Conservation (phyloP, 2,888 invertebrate species). For the Lacanobia oleracea region DNA sequence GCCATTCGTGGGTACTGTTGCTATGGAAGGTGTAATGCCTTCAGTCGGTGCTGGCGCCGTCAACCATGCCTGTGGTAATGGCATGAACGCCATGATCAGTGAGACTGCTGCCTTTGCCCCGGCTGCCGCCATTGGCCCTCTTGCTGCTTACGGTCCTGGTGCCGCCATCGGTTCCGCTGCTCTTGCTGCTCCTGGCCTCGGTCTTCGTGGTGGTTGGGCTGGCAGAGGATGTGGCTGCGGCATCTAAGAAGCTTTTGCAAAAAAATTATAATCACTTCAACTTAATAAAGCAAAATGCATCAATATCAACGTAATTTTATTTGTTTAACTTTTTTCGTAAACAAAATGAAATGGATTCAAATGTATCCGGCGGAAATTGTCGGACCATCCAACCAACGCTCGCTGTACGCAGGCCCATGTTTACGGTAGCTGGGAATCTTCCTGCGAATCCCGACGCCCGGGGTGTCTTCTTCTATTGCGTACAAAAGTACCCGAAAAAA, state of each 20-base stretch:
- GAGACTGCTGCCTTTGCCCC: background rate
- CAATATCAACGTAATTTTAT: background rate
- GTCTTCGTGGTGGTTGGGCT: background rate
- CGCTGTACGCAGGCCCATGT: too few species aligned
- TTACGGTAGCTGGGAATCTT: too few species aligned
- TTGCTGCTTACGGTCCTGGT: background rate
- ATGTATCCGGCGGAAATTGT: too few species aligned
- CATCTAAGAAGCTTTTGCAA: background rate
- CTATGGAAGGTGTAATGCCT: constrained; percentile 72
- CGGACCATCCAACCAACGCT: too few species aligned
- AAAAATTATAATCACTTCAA: background rate
- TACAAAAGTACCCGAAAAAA: too few species aligned
- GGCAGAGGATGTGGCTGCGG: background rate
- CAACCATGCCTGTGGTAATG: constrained; percentile 71
- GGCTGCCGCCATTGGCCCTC: background rate
- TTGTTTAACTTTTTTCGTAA: too few species aligned
- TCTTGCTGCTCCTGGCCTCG: background rate
- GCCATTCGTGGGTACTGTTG: constrained; percentile 73
- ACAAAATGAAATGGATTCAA: too few species aligned
- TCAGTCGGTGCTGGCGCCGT: constrained; percentile 62
- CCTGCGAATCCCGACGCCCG: too few species aligned
- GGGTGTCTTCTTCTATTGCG: too few species aligned
- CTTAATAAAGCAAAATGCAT: background rate
- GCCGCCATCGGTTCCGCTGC: background rate
- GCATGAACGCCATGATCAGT: constrained; percentile 1